phyloP scores from a whole-genome alignment of 2,888 invertebrate genomes.

The Phragmatobia fuliginosa region DNA sequence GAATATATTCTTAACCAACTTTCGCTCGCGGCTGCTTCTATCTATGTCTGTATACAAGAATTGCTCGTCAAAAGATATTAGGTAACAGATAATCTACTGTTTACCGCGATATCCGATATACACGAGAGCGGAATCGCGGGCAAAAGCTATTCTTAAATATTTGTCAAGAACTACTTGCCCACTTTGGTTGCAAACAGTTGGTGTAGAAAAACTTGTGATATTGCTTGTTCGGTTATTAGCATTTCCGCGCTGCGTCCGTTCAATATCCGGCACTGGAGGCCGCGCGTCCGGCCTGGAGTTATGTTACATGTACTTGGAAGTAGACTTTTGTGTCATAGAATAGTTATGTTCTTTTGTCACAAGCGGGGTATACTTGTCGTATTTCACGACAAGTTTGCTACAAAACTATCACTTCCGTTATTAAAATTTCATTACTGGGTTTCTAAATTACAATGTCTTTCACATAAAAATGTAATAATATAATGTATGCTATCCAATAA shows the following conservation, averaged over 20 bases:
- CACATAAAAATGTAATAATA: too few relatives aligned
- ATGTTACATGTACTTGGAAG: conserved; percentile 15
- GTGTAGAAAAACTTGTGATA: conserved; percentile 36
- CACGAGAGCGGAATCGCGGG: too few relatives aligned
- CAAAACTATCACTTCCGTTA: background rate
- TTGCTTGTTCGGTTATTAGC: conserved; percentile 49
- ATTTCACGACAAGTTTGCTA: background rate
- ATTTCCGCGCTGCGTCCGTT: conserved; percentile 47
- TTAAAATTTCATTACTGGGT: background rate
- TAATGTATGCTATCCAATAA: too few relatives aligned
- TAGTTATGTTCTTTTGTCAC: background rate
- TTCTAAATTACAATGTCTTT: too few relatives aligned
- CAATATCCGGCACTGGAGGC: conserved; percentile 57
- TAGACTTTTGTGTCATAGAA: background rate
- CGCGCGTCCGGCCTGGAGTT: conserved; percentile 45
- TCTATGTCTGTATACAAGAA: too few relatives aligned
- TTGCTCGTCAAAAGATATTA: too few relatives aligned
- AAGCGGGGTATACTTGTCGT: too few relatives aligned
- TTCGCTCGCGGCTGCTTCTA: too few relatives aligned
- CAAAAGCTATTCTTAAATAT: background rate
- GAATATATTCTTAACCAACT: too few relatives aligned
- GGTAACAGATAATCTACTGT: too few relatives aligned
- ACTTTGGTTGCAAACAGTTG: conserved; percentile 11
- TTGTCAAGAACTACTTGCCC: background rate
- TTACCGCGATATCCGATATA: too few relatives aligned